Evolutionary conservation across 1,140 invertebrate genomes (phyloP).

Genomic region (Drosophila nebulosa): DNA sequence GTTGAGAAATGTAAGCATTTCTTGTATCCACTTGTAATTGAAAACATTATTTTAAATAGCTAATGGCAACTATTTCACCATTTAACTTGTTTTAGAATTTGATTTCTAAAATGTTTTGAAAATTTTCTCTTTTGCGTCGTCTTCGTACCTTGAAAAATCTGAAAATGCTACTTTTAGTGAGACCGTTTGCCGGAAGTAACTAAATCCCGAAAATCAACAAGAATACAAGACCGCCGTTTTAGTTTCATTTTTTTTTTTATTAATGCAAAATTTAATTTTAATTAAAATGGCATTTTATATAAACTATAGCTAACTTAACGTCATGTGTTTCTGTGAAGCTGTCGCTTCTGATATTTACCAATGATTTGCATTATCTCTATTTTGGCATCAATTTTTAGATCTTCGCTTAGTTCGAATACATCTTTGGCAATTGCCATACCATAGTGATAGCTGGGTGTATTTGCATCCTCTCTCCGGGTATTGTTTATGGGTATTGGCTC

Average conservation of each 20-base stretch:
- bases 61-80: conserved; percentile 18
- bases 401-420: conserved; percentile 24
- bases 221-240: no score
- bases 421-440: neutral
- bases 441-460: neutral
- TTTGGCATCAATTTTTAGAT: conserved; percentile 39
- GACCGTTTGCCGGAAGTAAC: neutral
- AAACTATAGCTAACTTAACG: neutral
- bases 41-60: neutral
- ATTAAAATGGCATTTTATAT: neutral
- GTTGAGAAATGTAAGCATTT: no score
- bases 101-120: neutral
- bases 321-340: neutral
- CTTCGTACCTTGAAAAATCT: neutral
- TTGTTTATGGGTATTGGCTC: neutral
- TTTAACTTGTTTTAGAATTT: neutral
- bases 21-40: no score
- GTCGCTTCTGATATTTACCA: conserved; percentile 43
- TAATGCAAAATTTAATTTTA: no score
- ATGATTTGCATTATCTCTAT: conserved; percentile 44
- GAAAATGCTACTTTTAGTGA: neutral
- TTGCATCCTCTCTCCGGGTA: neutral
- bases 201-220: no score
- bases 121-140: neutral
- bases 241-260: no score